phyloP scores from a whole-genome alignment of 2,113 vertebrate species.

The Limnothrissa miodon region DNA sequence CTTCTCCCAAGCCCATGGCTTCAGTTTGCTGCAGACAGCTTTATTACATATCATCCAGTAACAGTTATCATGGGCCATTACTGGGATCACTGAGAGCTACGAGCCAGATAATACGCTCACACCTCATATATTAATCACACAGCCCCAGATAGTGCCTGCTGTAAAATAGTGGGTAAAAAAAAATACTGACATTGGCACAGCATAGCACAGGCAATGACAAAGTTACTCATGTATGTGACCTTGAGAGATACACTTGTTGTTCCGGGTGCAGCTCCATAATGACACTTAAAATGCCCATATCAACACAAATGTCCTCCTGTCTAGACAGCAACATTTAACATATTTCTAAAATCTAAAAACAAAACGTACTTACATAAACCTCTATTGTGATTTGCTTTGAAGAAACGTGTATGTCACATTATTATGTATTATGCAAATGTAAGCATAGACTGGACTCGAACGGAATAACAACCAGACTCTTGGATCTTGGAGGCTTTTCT shows the following conservation, averaged over 20 bases:
- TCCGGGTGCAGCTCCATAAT: neutral
- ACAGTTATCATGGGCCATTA: conserved; percentile 25
- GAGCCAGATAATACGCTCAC: conserved; percentile 34
- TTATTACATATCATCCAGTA: neutral
- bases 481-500: neutral
- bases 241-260: neutral
- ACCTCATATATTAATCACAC: conserved; percentile 8
- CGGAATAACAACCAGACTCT: neutral
- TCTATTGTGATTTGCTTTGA: neutral
- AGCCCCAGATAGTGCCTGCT: neutral
- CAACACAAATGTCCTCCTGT: neutral
- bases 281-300: neutral
- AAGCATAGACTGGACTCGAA: neutral
- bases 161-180: neutral
- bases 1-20: neutral
- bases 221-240: neutral
- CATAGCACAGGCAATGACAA: neutral
- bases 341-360: too few species aligned
- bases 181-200: neutral
- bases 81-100: conserved; percentile 13
- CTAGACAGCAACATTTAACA: too few species aligned
- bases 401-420: neutral
- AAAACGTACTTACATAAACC: neutral
- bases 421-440: neutral
- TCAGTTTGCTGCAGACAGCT: neutral